Percentiles rank a stretch among this genome's conserved stretches.
These are phyloP conservation scores for Lemur catta DNA, from an alignment of 2,797 vertebrate genomes.

Conservation along the genomic window DNA sequence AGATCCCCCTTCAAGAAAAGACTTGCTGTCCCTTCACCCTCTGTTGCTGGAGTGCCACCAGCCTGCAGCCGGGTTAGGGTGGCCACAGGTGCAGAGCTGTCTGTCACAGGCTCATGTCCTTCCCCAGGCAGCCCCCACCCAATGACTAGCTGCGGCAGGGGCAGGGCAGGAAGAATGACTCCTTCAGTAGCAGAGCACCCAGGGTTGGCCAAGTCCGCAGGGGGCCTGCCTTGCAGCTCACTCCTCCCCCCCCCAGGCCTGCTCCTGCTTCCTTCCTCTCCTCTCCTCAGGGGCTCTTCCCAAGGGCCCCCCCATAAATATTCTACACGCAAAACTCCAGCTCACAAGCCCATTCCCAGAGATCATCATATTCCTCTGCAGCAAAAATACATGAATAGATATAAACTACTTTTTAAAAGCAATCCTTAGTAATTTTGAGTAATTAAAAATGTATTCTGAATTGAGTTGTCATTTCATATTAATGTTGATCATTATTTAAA, in stretches of 20 bases:
- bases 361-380: background rate
- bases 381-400: background rate
- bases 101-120: background rate
- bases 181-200: background rate
- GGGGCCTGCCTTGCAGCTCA: fast-evolving
- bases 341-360: background rate
- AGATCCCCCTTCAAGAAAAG: background rate
- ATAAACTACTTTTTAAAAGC: background rate
- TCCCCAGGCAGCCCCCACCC: background rate
- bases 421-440: background rate
- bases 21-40: background rate
- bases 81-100: background rate
- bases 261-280: background rate
- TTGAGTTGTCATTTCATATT: background rate
- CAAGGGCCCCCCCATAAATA: background rate
- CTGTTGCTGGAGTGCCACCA: background rate
- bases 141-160: background rate
- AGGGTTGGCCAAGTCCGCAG: background rate
- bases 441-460: background rate
- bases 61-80: background rate
- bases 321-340: background rate
- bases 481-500: background rate
- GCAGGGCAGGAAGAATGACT: background rate
- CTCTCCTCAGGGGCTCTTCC: background rate
- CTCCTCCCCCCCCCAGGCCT: background rate